Percentiles rank a stretch among this genome's conserved stretches.
phyloP scores from a whole-genome alignment of 2,888 invertebrate species.

The Tigriopus californicus region DNA sequence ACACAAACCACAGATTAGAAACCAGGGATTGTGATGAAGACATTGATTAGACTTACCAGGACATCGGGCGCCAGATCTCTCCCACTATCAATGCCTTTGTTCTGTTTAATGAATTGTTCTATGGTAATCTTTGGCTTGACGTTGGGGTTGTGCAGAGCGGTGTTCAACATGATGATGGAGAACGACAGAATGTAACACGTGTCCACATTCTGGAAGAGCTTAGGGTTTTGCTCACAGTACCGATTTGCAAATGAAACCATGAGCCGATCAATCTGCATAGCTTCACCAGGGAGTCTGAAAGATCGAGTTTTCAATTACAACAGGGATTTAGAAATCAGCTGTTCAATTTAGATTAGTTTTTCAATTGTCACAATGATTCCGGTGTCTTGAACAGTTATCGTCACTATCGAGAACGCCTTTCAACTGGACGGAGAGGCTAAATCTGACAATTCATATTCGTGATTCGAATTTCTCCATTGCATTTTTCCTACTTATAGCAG shows the following conservation, averaged over 20 bases:
- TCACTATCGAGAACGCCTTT: too few species aligned
- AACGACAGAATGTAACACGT: slow-evolving; percentile 37
- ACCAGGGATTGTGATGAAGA: neutral
- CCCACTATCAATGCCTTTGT: slow-evolving; percentile 34
- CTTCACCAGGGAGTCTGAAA: slow-evolving; percentile 31
- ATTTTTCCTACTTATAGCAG: too few species aligned
- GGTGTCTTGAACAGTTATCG: too few species aligned
- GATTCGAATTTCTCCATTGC: too few species aligned
- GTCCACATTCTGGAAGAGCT: slow-evolving; percentile 25
- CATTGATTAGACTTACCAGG: slow-evolving; percentile 22
- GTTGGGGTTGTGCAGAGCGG: slow-evolving; percentile 36
- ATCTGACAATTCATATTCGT: too few species aligned
- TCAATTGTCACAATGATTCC: too few species aligned
- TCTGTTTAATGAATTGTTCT: slow-evolving; percentile 35
- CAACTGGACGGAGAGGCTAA: too few species aligned
- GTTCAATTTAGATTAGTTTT: too few species aligned
- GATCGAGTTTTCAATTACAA: too few species aligned
- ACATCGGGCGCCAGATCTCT: slow-evolving; percentile 31
- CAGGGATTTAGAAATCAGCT: too few species aligned
- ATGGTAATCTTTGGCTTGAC: slow-evolving; percentile 33
- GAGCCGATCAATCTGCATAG: slow-evolving; percentile 37
- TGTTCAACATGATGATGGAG: slow-evolving; percentile 38
- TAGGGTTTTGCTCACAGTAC: slow-evolving; percentile 32
- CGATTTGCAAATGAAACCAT: slow-evolving; percentile 36
- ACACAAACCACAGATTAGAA: too few species aligned